A percentile compares a stretch with the other conserved stretches of the same genome.
Conservation (phyloP, 2,797 vertebrate genomes). For the Falco cherrug region DNA sequence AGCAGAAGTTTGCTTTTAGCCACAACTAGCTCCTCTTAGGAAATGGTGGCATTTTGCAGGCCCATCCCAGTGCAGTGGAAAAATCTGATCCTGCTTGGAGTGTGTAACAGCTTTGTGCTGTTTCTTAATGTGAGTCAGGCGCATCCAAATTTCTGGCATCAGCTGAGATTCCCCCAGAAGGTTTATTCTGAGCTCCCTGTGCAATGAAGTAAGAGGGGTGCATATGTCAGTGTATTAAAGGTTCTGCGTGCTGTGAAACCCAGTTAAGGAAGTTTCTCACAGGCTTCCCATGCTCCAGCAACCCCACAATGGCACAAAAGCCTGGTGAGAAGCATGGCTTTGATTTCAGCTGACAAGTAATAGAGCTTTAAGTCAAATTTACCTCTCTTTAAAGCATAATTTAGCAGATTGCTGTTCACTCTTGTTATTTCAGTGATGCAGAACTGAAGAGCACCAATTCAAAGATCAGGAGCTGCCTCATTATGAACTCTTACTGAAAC, state of each 20-base stretch:
- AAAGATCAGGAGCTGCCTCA: not conserved
- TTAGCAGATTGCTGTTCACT: not conserved
- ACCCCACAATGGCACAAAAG: not conserved
- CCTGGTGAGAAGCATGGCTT: not conserved
- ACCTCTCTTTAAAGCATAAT: not conserved
- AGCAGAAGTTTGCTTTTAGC: not conserved
- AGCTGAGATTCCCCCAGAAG: not conserved
- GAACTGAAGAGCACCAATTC: not conserved
- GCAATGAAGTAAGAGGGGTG: slow-evolving; percentile 27
- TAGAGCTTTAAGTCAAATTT: not conserved
- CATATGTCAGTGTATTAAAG: slow-evolving; percentile 38
- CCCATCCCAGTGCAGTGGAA: not conserved
- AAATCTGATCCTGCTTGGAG: not conserved
- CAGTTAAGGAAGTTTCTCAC: slow-evolving; percentile 16
- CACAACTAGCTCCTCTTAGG: not conserved
- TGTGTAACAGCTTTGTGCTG: not conserved
- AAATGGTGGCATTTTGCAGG: not conserved
- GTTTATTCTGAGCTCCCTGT: slow-evolving; percentile 1
- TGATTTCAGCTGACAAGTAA: not conserved
- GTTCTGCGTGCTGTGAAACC: slow-evolving; percentile 1
- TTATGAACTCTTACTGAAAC: not conserved
- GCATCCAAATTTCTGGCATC: not conserved
- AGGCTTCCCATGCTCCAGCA: not conserved
- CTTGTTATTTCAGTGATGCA: not conserved
- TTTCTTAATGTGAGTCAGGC: not conserved